Conservation (phyloP, 64 coral and sea anemone genomes). For the Actinia tenebrosa region DNA sequence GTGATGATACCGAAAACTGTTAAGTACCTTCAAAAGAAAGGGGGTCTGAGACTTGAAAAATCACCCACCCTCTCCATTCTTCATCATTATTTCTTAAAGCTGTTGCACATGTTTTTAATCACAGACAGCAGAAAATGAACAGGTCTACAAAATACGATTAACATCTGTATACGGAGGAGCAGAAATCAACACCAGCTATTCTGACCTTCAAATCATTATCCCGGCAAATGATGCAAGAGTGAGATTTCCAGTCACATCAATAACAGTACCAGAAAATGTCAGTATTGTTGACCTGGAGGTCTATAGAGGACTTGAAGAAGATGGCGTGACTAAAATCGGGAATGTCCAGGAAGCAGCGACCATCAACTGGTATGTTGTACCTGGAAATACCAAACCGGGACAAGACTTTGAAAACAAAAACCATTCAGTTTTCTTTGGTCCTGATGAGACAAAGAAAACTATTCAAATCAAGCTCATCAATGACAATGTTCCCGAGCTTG, state of each 20-base stretch:
- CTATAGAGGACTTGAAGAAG: constrained; percentile 53
- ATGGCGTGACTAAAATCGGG: constrained; percentile 55
- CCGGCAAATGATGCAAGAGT: constrained; percentile 84
- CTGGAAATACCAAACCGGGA: constrained; percentile 54
- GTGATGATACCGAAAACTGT: no score
- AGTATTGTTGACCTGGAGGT: constrained; percentile 59
- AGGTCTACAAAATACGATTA: constrained; percentile 49
- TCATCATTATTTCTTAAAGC: not conserved
- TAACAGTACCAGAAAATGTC: constrained; percentile 68
- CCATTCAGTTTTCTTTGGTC: constrained; percentile 48
- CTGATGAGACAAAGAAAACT: constrained; percentile 44
- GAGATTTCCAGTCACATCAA: constrained; percentile 50
- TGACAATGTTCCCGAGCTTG: constrained; percentile 60
- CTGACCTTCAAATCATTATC: constrained; percentile 48
- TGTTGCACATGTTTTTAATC: not conserved
- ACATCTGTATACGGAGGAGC: constrained; percentile 55
- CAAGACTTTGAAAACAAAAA: constrained; percentile 61
- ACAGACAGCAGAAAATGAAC: constrained; percentile 71
- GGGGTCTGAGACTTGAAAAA: no score
- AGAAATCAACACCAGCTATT: constrained; percentile 46
- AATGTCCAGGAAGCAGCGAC: constrained; percentile 35
- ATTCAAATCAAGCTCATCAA: constrained; percentile 59
- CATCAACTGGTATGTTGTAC: constrained; percentile 64
- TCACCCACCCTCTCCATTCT: no score
- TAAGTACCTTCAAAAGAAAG: no score